phyloP scores from a whole-genome alignment of 2,888 invertebrate genomes.

The Melanargia galathea region DNA sequence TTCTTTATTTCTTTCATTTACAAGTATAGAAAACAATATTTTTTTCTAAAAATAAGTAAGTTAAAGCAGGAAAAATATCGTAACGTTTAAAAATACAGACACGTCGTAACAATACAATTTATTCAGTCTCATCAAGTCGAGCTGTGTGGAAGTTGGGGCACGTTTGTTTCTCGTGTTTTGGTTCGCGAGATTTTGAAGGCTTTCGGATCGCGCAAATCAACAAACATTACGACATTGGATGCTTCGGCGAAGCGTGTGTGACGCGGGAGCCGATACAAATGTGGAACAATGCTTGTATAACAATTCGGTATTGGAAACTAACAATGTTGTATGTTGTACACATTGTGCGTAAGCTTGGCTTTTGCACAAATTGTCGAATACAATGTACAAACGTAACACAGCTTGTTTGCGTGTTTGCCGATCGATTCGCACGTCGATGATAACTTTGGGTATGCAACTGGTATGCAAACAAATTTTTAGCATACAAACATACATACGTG shows the following conservation, averaged over 20 bases:
- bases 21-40: not conserved
- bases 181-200: slow-evolving; percentile 72
- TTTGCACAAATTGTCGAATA: slow-evolving; percentile 55
- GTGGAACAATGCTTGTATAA: slow-evolving; percentile 80
- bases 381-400: slow-evolving; percentile 41
- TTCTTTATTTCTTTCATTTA: too few relatives aligned
- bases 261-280: slow-evolving; percentile 65
- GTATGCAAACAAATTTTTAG: slow-evolving; percentile 21
- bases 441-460: slow-evolving; percentile 27
- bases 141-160: slow-evolving; percentile 45
- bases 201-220: slow-evolving; percentile 64
- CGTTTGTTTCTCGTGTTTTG: slow-evolving; percentile 62
- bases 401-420: slow-evolving; percentile 37
- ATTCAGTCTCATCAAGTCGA: slow-evolving; percentile 33
- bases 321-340: slow-evolving; percentile 72
- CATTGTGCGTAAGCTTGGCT: slow-evolving; percentile 62
- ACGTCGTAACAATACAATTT: slow-evolving; percentile 39
- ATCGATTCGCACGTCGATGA: slow-evolving; percentile 32
- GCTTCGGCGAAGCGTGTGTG: slow-evolving; percentile 73
- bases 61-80: slow-evolving; percentile 9
- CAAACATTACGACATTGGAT: slow-evolving; percentile 78
- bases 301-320: slow-evolving; percentile 66
- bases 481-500: slow-evolving; percentile 4
- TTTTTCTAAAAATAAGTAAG: not conserved
- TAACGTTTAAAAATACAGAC: slow-evolving; percentile 24